These are phyloP conservation scores for Lasioglossum oenotherae DNA, from an alignment of 2,888 invertebrate species.

Conservation along the genomic window DNA sequence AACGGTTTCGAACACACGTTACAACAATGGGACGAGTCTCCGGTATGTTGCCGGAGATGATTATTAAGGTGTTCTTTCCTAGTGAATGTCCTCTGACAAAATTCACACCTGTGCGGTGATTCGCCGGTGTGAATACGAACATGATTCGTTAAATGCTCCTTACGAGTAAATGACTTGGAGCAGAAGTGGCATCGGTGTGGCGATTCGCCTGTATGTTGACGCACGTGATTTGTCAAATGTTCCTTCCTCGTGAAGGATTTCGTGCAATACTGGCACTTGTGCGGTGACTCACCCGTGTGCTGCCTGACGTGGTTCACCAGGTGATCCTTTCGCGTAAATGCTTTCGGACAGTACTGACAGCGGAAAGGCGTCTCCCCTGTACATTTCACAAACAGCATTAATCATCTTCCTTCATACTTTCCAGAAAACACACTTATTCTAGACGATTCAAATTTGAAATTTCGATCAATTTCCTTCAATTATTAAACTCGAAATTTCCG, in stretches of 20 bases:
- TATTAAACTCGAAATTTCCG: too few relatives aligned
- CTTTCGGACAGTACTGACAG: constrained; percentile 94
- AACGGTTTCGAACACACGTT: constrained; percentile 91
- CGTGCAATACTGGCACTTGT: constrained; percentile 91
- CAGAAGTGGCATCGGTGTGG: constrained; percentile 94
- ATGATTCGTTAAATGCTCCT: constrained; percentile 94
- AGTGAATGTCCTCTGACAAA: constrained; percentile 89
- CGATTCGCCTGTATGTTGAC: constrained; percentile 95
- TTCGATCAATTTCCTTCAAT: too few relatives aligned
- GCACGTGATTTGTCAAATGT: constrained; percentile 93
- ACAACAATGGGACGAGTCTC: constrained; percentile 90
- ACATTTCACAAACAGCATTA: constrained; percentile 57
- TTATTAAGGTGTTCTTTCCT: constrained; percentile 90
- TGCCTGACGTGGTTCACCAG: constrained; percentile 90
- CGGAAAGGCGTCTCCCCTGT: constrained; percentile 90
- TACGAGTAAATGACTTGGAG: constrained; percentile 93
- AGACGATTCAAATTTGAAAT: too few relatives aligned
- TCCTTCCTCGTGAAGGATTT: constrained; percentile 93
- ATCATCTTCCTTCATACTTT: constrained; percentile 63
- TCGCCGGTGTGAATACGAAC: constrained; percentile 88
- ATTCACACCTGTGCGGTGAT: constrained; percentile 90
- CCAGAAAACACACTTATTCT: constrained; percentile 71
- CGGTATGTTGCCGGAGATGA: constrained; percentile 90
- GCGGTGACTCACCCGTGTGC: constrained; percentile 92
- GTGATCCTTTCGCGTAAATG: constrained; percentile 94